Conservation (phyloP, 2,888 invertebrate genomes). For the Sceliomorpha sp. region DNA sequence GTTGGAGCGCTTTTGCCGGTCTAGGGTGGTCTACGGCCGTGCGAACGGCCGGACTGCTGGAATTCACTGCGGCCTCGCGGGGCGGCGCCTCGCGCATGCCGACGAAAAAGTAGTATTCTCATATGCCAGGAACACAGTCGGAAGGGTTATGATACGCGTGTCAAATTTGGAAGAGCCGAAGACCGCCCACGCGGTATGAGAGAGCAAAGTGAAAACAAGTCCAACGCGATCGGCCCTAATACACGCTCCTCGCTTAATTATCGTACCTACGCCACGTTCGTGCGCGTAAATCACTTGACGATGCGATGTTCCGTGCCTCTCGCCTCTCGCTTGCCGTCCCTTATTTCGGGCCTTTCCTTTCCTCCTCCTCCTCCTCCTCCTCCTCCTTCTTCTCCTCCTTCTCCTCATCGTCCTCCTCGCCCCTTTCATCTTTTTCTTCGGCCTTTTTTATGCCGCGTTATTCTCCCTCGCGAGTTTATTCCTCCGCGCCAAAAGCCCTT, state of each 20-base stretch:
- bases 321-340: constrained; percentile 37
- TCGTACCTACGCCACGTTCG: constrained; percentile 74
- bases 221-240: constrained; percentile 64
- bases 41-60: too few relatives aligned
- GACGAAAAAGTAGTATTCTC: constrained; percentile 48
- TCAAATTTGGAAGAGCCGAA: constrained; percentile 73
- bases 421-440: constrained; percentile 29
- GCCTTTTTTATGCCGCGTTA: constrained; percentile 12
- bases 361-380: constrained; percentile 32
- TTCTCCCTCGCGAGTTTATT: constrained; percentile 57
- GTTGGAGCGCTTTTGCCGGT: too few relatives aligned
- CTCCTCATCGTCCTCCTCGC: too few relatives aligned
- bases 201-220: constrained; percentile 58
- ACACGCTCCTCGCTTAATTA: constrained; percentile 74
- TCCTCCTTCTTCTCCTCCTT: too few relatives aligned
- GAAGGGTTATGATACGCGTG: constrained; percentile 75
- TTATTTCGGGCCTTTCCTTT: constrained; percentile 21
- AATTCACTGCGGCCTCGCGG: too few relatives aligned
- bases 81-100: too few relatives aligned
- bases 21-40: too few relatives aligned
- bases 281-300: constrained; percentile 75
- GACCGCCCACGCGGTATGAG: constrained; percentile 74
- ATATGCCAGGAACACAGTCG: constrained; percentile 62
- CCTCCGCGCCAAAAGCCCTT: constrained; percentile 62
- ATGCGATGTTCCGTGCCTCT: constrained; percentile 58